Conservation (phyloP, 2,797 vertebrate genomes). For the Danio jaintianensis region DNA sequence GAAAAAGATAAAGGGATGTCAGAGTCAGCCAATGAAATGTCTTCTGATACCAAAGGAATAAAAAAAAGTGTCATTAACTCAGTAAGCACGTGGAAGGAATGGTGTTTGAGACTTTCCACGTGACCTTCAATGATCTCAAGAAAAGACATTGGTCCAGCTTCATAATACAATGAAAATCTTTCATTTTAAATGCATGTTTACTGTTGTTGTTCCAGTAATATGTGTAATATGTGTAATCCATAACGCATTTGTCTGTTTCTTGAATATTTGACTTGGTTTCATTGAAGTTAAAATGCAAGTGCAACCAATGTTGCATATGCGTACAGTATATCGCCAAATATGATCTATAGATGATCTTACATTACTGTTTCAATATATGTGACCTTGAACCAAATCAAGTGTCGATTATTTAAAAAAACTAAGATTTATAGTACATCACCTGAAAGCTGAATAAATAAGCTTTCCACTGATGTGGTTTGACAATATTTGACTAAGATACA, state of each 20-base stretch:
- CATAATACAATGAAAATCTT: background rate
- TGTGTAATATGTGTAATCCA: background rate
- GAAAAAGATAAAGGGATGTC: background rate
- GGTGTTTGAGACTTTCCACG: background rate
- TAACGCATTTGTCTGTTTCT: background rate
- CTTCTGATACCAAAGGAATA: background rate
- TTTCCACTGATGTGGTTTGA: no score
- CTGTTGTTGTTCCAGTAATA: background rate
- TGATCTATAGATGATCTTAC: background rate
- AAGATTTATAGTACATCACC: no score
- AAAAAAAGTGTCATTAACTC: background rate
- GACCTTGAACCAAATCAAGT: no score
- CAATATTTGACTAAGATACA: no score
- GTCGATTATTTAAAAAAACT: no score
- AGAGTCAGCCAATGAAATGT: slow-evolving; percentile 7
- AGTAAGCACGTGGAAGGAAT: slow-evolving; percentile 1
- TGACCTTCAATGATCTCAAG: background rate
- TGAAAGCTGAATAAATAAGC: no score
- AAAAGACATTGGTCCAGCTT: background rate
- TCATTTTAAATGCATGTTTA: background rate
- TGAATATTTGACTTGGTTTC: background rate
- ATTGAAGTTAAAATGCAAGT: background rate
- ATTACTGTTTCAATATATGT: no score
- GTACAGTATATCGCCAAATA: background rate
- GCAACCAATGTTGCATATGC: background rate